Base-by-base conservation (phyloP, 2,113 vertebrate species). In the Tauraco erythrolophus region DNA sequence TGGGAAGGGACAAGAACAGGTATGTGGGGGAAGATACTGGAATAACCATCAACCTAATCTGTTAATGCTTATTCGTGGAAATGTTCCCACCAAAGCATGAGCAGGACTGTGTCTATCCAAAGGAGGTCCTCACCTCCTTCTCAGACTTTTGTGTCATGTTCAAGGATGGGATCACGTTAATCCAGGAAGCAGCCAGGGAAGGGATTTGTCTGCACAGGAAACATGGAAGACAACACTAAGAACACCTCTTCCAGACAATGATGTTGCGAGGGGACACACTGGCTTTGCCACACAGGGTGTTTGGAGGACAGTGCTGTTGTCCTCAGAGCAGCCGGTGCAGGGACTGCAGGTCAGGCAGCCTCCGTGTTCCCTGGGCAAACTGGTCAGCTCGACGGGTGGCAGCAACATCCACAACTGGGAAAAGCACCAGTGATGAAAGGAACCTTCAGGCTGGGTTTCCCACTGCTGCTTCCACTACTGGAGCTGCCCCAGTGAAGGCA, bases 201-300 rank as follows among this genome's bases (percentile, higher is more conserved):
- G 35, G 51, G 39, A 89, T 79, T 64, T 89, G 65, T 89, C 89
- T 84, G 74, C 58, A 48, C 51, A 65, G 83, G 80, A 94, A 92
- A 58, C 0, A 1, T 13, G 13, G 27, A 94, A 88, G 70, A 76
- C 77, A 75, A 33, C n/a, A 48, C 23, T 45, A 84, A 85, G 45
- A 37, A 37, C 74, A 76, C 28, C 43, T 83, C 48, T 86, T 78
- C n/a, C 68, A 91, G 79, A 27, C 1, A 9, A 35, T 19, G 54
- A 22, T 37, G 45, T 13, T 64, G 39, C 0, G 1, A 60, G 33
- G 61, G 24, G 61, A 60, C 9, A 14, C 0, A 0, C 64, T 30
- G 77, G 28, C 51, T 82, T 78, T 82, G 65, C 74, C 51, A 30
- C 0, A 1, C 7, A 21, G 56, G 25, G 65, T 1, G 2, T 60